Evolutionary conservation across 2,888 invertebrate genomes (phyloP), one percentile per base, ranked within the genome.

Genomic region (Bhutanitis thaidina): DNA sequence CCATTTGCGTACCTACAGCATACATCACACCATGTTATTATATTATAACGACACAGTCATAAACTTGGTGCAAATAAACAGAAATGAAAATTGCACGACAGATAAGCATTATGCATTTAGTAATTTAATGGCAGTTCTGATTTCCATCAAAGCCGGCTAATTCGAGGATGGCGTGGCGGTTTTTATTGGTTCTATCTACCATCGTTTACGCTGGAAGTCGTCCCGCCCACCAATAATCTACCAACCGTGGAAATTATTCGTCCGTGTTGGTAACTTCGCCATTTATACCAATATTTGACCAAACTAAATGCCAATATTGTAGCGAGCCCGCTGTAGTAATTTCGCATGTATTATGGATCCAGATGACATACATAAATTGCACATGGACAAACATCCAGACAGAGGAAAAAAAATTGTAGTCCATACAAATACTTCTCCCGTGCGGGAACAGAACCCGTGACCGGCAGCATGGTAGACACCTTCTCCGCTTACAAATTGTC

Each of bases 81-180:
- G 9, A 46, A 38, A 37, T 37, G 29, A 35, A 48, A 43, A 34
- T 38, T 39, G 39, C 44, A 34, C 27, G 34, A 3, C 7, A 39
- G 44, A 50, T 44, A 39, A 27, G 39, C 49, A 39, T 50, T 38
- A 50, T 50, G 49, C 35, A 35, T 36, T 30, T 16, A 45, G 15
- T 25, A 34, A 45, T 10, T 30, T 51, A 46, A 51, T 51, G 41
- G 51, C 51, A 14, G 27, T 27, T 14, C 14, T 40, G 51, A 51
- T 36, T 41, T 36, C 13, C 43, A 48, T 48, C 47, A 13, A 10
- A 10, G 20, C 37, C 7, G 16, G 51, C 74, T 87, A 86, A 87
- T 87, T 71, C 62, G 71, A 54, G 70, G 61, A 85, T 87, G 44
- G 86, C 86, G 86, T 86, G 85, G 78, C 60, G 45, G 53, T 52